These are phyloP conservation scores for Phalloptychus januarius DNA, from an alignment of 2,797 vertebrate genomes.

Conservation along the genomic window DNA sequence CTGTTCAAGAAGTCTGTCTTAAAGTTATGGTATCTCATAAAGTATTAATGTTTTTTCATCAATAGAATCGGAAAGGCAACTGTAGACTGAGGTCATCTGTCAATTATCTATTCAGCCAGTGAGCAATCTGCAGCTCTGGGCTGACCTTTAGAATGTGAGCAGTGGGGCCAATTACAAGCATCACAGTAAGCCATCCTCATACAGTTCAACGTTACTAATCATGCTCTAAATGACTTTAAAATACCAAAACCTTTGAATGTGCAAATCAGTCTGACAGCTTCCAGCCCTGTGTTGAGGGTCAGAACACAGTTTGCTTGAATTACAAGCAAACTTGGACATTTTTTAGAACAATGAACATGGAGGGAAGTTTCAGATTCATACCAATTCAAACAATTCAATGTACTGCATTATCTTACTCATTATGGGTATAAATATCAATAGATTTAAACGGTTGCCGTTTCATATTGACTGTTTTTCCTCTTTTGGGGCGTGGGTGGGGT, in stretches of 20 bases:
- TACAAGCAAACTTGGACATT: too few species aligned
- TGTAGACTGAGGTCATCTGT: constrained; percentile 28
- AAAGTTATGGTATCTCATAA: constrained; percentile 19
- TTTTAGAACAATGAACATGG: neutral
- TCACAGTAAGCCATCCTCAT: constrained; percentile 13
- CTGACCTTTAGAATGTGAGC: constrained; percentile 64
- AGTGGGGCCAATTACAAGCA: constrained; percentile 58
- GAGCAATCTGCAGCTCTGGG: constrained; percentile 54
- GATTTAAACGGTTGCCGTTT: too few species aligned
- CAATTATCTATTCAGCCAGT: constrained; percentile 44
- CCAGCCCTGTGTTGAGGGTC: neutral
- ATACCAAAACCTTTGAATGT: constrained; percentile 28
- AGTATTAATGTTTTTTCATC: constrained; percentile 33
- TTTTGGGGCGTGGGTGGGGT: too few species aligned
- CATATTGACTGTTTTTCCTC: too few species aligned
- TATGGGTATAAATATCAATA: too few species aligned
- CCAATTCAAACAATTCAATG: neutral
- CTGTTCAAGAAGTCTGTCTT: neutral
- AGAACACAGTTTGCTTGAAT: neutral
- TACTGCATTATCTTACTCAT: too few species aligned
- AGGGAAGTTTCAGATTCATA: neutral
- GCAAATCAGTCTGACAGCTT: constrained; percentile 8
- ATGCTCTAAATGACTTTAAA: constrained; percentile 44
- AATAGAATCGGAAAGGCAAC: constrained; percentile 18
- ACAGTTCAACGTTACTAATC: constrained; percentile 46